Evolutionary conservation across 2,888 invertebrate species (phyloP).

Genomic region (Platycheirus rosarum): DNA sequence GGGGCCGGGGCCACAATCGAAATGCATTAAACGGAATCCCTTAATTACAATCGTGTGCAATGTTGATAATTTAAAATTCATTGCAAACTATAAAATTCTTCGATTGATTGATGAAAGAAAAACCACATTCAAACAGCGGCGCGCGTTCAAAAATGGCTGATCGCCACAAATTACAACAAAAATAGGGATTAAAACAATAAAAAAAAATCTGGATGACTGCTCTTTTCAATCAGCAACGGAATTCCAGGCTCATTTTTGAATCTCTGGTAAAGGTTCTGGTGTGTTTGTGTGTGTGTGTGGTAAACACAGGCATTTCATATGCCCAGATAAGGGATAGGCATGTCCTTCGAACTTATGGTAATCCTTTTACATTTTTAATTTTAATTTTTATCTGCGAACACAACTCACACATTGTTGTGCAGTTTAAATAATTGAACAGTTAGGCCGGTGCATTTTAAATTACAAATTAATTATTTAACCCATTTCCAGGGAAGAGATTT

Average conservation of each 20-base stretch:
- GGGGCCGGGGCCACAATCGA: slow-evolving; percentile 6
- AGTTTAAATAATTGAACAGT: slow-evolving; percentile 66
- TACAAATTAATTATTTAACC: slow-evolving; percentile 69
- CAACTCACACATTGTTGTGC: slow-evolving; percentile 49
- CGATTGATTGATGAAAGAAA: slow-evolving; percentile 73
- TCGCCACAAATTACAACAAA: slow-evolving; percentile 8
- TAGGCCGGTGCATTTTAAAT: slow-evolving; percentile 35
- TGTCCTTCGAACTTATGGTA: neutral
- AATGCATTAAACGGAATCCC: slow-evolving; percentile 48
- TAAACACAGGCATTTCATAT: slow-evolving; percentile 39
- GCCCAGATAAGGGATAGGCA: slow-evolving; percentile 29
- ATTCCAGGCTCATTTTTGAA: slow-evolving; percentile 48
- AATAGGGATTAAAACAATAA: too few relatives aligned
- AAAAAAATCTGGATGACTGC: slow-evolving; percentile 32
- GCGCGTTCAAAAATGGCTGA: slow-evolving; percentile 41
- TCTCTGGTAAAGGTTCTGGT: slow-evolving; percentile 43
- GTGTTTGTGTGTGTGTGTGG: too few relatives aligned
- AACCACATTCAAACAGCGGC: slow-evolving; percentile 53
- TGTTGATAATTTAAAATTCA: slow-evolving; percentile 72
- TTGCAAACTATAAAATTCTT: slow-evolving; percentile 73
- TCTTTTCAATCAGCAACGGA: slow-evolving; percentile 56
- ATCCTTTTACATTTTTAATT: slow-evolving; percentile 56
- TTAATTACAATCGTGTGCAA: slow-evolving; percentile 69
- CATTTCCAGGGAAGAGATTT: slow-evolving; percentile 11
- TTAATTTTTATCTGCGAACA: neutral